These are phyloP conservation scores for Trileptium ribeirensis DNA, from an alignment of 2,888 invertebrate species.

Conservation along the genomic window DNA sequence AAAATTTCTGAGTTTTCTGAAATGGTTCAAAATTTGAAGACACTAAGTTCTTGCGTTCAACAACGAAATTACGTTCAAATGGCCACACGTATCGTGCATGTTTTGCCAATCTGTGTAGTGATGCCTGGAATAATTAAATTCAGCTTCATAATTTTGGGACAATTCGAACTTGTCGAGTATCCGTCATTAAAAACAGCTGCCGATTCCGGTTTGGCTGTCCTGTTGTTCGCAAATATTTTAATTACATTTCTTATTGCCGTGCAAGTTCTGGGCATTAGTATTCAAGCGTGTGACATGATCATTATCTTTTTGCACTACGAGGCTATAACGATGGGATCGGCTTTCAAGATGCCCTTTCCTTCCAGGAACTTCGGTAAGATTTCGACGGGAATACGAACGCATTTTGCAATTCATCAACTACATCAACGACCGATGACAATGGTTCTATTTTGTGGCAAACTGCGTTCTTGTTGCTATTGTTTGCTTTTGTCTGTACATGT, in stretches of 20 bases:
- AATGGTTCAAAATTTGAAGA: no score
- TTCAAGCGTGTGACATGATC: background rate
- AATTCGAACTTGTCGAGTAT: no score
- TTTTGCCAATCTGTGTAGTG: no score
- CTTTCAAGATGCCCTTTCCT: background rate
- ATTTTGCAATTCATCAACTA: background rate
- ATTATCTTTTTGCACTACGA: background rate
- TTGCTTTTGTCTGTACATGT: background rate
- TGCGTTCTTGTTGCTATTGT: background rate
- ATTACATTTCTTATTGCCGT: background rate
- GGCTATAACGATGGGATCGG: background rate
- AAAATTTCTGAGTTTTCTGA: no score
- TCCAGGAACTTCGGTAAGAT: background rate
- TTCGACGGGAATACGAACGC: background rate
- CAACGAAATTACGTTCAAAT: no score
- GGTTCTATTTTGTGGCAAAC: background rate
- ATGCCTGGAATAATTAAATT: no score
- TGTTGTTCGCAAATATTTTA: no score
- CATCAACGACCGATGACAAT: background rate
- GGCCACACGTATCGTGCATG: no score
- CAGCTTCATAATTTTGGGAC: no score
- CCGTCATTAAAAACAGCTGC: no score
- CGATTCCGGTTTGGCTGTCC: no score
- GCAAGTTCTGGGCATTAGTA: background rate
- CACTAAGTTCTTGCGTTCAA: no score